phyloP scores from a whole-genome alignment of 2,113 vertebrate genomes.

The Hepsetus odoe region DNA sequence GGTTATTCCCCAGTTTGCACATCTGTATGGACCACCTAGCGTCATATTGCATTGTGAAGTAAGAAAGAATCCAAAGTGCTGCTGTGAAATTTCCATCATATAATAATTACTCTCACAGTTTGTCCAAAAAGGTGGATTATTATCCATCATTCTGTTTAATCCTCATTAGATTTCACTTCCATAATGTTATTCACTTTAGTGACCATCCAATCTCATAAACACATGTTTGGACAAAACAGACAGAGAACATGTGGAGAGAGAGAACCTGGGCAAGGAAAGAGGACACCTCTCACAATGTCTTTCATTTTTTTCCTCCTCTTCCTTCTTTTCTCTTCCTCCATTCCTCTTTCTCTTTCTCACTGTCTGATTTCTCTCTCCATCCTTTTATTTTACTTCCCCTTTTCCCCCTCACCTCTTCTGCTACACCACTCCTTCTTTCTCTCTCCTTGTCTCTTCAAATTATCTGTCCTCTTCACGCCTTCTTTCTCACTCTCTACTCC shows the following conservation, averaged over 20 bases:
- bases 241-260: slow-evolving; percentile 1
- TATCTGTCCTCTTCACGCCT: neutral
- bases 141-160: neutral
- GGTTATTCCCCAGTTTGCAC: neutral
- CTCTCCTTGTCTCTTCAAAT: neutral
- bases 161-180: neutral
- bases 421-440: neutral
- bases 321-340: neutral
- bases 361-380: neutral
- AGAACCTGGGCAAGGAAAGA: slow-evolving; percentile 14
- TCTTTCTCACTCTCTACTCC: neutral
- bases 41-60: neutral
- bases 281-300: slow-evolving; percentile 8
- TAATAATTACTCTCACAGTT: slow-evolving; percentile 3
- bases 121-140: neutral
- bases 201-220: neutral
- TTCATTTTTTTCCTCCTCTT: slow-evolving; percentile 17
- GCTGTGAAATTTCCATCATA: neutral
- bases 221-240: neutral
- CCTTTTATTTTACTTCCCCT: neutral
- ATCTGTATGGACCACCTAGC: neutral
- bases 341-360: neutral
- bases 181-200: neutral
- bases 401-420: neutral
- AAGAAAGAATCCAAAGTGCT: neutral